Percentiles rank a stretch among this genome's conserved stretches.
Evolutionary conservation across 2,113 vertebrate species (phyloP).

Genomic region (Emberiza fucata): DNA sequence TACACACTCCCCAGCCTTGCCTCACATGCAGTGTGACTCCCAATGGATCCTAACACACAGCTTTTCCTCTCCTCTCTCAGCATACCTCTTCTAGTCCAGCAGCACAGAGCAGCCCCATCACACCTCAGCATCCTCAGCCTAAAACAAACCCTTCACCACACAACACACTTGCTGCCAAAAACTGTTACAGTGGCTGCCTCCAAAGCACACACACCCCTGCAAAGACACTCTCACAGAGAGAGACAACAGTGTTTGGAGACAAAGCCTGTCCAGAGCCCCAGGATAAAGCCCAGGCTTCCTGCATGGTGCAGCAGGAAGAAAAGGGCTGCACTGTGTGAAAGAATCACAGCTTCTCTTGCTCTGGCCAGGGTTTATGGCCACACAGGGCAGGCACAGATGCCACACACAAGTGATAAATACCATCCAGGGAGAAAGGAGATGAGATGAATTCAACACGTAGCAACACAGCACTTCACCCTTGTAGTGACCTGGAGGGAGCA

Average conservation of each 20-base stretch:
- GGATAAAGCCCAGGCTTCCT: background rate
- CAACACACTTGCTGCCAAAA: background rate
- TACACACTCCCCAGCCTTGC: background rate
- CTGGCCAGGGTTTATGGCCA: background rate
- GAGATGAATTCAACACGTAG: background rate
- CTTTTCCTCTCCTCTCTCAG: background rate
- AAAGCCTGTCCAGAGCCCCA: background rate
- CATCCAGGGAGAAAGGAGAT: background rate
- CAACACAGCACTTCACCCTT: background rate
- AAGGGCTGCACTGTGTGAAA: background rate
- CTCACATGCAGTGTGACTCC: background rate
- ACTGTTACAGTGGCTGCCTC: background rate
- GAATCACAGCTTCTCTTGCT: background rate
- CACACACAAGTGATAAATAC: background rate
- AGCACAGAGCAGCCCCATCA: background rate
- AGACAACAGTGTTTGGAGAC: background rate
- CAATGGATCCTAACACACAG: rapidly evolving
- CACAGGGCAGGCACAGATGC: background rate
- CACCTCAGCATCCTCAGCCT: background rate
- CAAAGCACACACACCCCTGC: background rate
- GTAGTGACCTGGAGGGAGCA: background rate
- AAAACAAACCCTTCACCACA: background rate
- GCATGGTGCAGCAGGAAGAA: background rate
- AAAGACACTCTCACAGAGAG: background rate
- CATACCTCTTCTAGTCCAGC: background rate